These are phyloP conservation scores for Fregata magnificens DNA, from an alignment of 2,113 vertebrate genomes.

Conservation along the genomic window DNA sequence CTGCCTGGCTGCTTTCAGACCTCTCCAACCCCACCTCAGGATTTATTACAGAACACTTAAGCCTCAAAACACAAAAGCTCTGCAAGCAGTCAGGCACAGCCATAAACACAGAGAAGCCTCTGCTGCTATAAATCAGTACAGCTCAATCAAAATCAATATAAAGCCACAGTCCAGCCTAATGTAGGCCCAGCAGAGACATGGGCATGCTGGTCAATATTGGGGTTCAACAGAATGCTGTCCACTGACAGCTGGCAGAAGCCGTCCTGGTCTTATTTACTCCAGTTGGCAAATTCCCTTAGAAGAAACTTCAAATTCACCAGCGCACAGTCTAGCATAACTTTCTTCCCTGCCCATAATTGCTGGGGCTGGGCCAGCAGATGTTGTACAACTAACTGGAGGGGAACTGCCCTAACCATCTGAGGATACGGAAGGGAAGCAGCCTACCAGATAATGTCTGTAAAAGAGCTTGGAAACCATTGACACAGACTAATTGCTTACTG, in stretches of 20 bases:
- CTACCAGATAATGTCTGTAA: not conserved
- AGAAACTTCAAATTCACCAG: not conserved
- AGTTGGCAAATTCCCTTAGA: not conserved
- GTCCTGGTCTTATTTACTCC: not conserved
- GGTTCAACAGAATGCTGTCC: not conserved
- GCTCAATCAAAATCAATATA: not conserved
- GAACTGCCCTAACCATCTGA: not conserved
- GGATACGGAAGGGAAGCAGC: not conserved
- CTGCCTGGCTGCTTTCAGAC: not conserved
- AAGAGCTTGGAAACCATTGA: conserved; percentile 1
- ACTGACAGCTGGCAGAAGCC: not conserved
- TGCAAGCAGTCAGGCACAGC: not conserved
- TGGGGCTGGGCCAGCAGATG: conserved; percentile 11
- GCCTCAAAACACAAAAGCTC: not conserved
- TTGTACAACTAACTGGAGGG: not conserved
- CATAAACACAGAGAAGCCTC: not conserved
- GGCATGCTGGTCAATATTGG: fast-evolving
- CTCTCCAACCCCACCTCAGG: not conserved
- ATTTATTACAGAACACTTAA: not conserved
- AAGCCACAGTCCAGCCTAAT: not conserved
- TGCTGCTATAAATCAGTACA: not conserved
- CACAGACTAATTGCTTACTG: conserved; percentile 3
- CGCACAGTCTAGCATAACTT: not conserved
- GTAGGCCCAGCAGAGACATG: not conserved
- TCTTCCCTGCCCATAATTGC: not conserved